phyloP scores from a whole-genome alignment of 1,140 invertebrate species.

The Cyphomyrmex costatus region DNA sequence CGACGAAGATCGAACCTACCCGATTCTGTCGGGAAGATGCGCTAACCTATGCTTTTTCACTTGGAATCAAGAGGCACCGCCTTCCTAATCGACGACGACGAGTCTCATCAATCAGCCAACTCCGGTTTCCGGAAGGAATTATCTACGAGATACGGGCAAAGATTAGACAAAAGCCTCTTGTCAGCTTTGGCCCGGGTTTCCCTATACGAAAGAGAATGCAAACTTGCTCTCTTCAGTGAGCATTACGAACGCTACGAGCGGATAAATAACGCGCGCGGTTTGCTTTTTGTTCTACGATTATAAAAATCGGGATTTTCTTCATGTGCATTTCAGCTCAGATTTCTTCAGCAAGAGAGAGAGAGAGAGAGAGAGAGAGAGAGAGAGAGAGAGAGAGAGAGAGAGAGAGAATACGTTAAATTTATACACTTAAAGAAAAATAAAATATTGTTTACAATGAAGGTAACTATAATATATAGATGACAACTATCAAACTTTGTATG shows the following conservation, averaged over 20 bases:
- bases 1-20: slow-evolving; percentile 50
- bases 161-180: slow-evolving; percentile 34
- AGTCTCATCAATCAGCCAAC: slow-evolving; percentile 45
- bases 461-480: too few relatives aligned
- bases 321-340: not conserved
- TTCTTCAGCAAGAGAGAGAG: too few relatives aligned
- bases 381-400: too few relatives aligned
- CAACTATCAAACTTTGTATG: too few relatives aligned
- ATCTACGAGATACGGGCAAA: slow-evolving; percentile 28
- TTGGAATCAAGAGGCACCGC: slow-evolving; percentile 42
- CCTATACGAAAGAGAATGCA: slow-evolving; percentile 8
- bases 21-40: slow-evolving; percentile 51
- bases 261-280: not conserved
- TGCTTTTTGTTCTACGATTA: not conserved
- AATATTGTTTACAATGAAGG: not conserved
- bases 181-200: not conserved
- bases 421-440: not conserved
- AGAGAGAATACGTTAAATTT: not conserved
- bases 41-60: slow-evolving; percentile 57
- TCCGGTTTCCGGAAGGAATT: slow-evolving; percentile 41
- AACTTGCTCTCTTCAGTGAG: not conserved
- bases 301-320: not conserved
- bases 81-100: slow-evolving; percentile 58
- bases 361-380: too few relatives aligned
- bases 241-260: not conserved